Conservation (phyloP, 2,888 invertebrate species). For the Aquatica leii region DNA sequence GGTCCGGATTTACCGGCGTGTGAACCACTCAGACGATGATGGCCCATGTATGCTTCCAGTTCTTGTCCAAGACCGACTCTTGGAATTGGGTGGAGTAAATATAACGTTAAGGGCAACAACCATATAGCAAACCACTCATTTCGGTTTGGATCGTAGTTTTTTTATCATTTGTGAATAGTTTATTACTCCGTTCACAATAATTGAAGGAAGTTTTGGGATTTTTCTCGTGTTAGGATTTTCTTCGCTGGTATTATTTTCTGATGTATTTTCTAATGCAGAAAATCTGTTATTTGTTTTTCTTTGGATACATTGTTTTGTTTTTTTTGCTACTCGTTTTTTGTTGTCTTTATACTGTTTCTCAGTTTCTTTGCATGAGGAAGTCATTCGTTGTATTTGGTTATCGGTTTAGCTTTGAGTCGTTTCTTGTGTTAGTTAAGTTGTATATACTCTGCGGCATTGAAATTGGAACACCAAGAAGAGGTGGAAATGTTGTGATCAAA, state of each 20-base stretch:
- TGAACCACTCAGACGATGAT: too few relatives aligned
- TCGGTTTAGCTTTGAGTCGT: conserved; percentile 7
- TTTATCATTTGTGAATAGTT: conserved; percentile 28
- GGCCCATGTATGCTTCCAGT: too few relatives aligned
- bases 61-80: too few relatives aligned
- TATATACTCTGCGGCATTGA: too few relatives aligned
- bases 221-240: conserved; percentile 14
- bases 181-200: conserved; percentile 32
- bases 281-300: conserved; percentile 17
- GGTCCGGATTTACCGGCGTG: too few relatives aligned
- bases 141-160: conserved; percentile 14
- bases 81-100: too few relatives aligned
- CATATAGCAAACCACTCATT: conserved; percentile 24
- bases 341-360: not conserved
- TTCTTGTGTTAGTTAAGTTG: not conserved
- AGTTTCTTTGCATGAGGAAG: not conserved
- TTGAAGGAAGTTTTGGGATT: too few relatives aligned
- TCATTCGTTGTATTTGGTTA: not conserved
- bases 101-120: too few relatives aligned
- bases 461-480: too few relatives aligned
- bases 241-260: conserved; percentile 14
- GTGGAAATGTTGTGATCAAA: too few relatives aligned
- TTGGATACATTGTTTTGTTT: conserved; percentile 10
- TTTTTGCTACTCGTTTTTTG: too few relatives aligned
- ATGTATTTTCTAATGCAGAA: conserved; percentile 1